Conservation (phyloP, 2,797 vertebrate species). For the Poliocrania exsul region DNA sequence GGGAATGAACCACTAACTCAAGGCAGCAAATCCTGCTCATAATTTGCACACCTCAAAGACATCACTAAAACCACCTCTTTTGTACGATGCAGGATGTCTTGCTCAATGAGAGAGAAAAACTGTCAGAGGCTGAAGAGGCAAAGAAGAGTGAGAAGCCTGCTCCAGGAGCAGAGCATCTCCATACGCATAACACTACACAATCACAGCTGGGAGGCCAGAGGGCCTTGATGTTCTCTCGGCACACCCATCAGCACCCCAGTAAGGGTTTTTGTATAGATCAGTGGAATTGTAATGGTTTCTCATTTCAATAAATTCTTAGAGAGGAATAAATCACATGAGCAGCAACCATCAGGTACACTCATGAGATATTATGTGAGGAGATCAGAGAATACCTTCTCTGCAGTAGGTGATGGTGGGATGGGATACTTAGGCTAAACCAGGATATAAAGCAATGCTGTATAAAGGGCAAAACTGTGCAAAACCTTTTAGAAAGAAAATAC, state of each 20-base stretch:
- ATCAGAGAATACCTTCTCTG: background rate
- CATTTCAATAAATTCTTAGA: background rate
- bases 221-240: background rate
- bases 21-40: background rate
- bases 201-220: background rate
- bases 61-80: background rate
- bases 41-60: background rate
- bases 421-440: background rate
- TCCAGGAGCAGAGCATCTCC: background rate
- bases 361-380: background rate
- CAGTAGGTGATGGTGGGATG: background rate
- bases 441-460: background rate
- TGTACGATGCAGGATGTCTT: background rate
- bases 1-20: background rate
- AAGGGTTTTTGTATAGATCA: background rate
- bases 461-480: background rate
- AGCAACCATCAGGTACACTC: background rate
- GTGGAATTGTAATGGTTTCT: background rate
- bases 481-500: background rate
- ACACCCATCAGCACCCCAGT: background rate
- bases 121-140: background rate
- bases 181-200: rapidly evolving
- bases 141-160: background rate
- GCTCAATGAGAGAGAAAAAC: background rate
- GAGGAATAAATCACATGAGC: background rate